These are phyloP conservation scores for Pseudoips prasinana DNA, from an alignment of 2,888 invertebrate species.

Conservation along the genomic window DNA sequence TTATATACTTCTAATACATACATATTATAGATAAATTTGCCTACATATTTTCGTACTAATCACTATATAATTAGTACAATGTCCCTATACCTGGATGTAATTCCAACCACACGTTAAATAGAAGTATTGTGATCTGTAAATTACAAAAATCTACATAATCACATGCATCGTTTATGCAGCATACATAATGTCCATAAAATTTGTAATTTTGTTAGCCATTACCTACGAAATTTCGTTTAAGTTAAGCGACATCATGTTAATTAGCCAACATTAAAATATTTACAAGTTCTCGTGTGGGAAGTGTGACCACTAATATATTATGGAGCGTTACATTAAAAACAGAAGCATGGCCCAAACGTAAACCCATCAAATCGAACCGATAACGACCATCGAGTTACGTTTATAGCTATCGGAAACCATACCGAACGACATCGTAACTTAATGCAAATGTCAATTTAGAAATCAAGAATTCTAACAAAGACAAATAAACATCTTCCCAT, in stretches of 20 bases:
- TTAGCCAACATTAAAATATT: conserved; percentile 16
- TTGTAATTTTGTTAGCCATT: conserved; percentile 17
- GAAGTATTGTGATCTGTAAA: no score
- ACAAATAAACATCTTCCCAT: conserved; percentile 46
- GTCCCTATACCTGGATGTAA: no score
- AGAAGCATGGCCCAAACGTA: conserved; percentile 22
- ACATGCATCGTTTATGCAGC: background rate
- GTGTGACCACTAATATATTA: conserved; percentile 22
- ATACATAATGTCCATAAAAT: conserved; percentile 17
- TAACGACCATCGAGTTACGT: conserved; percentile 39
- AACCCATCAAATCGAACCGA: conserved; percentile 34
- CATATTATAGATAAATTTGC: no score
- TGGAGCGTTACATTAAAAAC: conserved; percentile 26
- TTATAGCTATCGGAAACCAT: conserved; percentile 36
- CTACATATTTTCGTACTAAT: no score
- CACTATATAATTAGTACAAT: no score
- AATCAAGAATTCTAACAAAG: conserved; percentile 48
- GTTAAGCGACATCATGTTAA: conserved; percentile 14
- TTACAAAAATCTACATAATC: no score
- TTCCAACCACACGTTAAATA: no score
- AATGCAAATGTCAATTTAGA: conserved; percentile 53
- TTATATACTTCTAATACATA: no score
- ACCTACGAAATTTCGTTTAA: conserved; percentile 3
- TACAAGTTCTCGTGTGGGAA: conserved; percentile 24
- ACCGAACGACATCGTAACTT: conserved; percentile 44